Conservation (phyloP, 2,888 invertebrate species). For the Ceramica pisi region DNA sequence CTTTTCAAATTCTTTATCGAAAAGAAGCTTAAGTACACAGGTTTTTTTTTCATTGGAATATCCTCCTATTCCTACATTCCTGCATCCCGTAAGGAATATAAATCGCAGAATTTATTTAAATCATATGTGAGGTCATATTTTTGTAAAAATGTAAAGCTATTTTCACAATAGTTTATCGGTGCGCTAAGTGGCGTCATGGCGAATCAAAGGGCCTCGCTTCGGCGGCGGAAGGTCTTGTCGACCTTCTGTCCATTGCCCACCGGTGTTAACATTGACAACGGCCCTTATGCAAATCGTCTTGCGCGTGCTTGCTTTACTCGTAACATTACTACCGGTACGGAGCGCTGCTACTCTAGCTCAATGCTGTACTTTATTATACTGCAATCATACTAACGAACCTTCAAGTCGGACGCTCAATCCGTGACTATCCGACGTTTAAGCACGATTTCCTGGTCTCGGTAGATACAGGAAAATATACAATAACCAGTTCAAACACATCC, state of each 20-base stretch:
- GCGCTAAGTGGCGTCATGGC: conserved; percentile 79
- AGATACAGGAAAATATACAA: conserved; percentile 62
- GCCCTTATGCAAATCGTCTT: conserved; percentile 88
- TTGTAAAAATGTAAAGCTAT: conserved; percentile 63
- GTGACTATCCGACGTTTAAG: conserved; percentile 74
- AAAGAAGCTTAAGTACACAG: neutral
- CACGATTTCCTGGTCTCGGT: conserved; percentile 72
- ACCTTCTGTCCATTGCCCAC: conserved; percentile 84
- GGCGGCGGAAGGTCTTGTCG: conserved; percentile 80
- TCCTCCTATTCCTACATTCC: conserved; percentile 12
- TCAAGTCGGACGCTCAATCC: conserved; percentile 72
- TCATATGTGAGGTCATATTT: conserved; percentile 30
- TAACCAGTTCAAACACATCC: conserved; percentile 49
- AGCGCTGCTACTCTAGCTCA: conserved; percentile 50
- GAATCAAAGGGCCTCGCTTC: conserved; percentile 86
- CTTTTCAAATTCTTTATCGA: neutral
- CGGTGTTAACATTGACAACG: conserved; percentile 82
- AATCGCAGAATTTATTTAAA: conserved; percentile 69
- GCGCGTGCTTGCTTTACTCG: conserved; percentile 72
- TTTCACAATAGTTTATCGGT: conserved; percentile 71
- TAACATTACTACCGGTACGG: conserved; percentile 66
- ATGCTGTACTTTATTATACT: conserved; percentile 66
- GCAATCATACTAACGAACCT: conserved; percentile 72
- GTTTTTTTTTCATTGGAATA: neutral
- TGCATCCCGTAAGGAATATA: conserved; percentile 50